Evolutionary conservation across 1,140 invertebrate genomes (phyloP).

Genomic region (Drosophila takahashii): DNA sequence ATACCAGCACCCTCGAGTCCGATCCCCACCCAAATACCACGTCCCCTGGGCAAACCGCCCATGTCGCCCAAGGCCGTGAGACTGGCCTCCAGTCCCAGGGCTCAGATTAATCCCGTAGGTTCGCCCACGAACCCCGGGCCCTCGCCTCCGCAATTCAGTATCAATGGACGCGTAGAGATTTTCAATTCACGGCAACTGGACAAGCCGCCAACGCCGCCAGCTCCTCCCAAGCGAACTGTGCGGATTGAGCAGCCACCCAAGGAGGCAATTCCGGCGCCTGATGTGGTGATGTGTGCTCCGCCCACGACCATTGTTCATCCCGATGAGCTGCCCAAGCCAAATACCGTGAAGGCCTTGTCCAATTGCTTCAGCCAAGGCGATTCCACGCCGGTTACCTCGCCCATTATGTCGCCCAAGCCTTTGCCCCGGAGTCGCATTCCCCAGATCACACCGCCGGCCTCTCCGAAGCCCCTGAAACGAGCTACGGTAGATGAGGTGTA

Average conservation of each 20-base stretch:
- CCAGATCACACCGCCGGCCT: conserved; percentile 73
- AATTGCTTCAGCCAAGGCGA: conserved; percentile 66
- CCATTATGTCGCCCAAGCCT: conserved; percentile 56
- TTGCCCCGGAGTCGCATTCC: conserved; percentile 75
- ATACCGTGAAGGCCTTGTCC: conserved; percentile 75
- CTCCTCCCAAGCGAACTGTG: conserved; percentile 46
- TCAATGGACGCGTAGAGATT: conserved; percentile 80
- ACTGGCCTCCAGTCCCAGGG: conserved; percentile 10
- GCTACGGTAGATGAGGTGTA: conserved; percentile 53
- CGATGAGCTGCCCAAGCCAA: conserved; percentile 77
- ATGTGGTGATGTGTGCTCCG: conserved; percentile 76
- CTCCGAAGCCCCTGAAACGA: conserved; percentile 50
- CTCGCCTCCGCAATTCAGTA: conserved; percentile 65
- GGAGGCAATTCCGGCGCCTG: conserved; percentile 27
- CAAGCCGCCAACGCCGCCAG: conserved; percentile 57
- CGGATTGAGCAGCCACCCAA: conserved; percentile 25
- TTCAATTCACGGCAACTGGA: conserved; percentile 76
- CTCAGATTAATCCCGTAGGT: conserved; percentile 12
- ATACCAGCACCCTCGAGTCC: conserved; percentile 21
- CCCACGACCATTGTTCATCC: conserved; percentile 74
- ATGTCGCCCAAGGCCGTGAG: conserved; percentile 78
- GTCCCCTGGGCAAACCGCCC: conserved; percentile 74
- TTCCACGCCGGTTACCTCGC: conserved; percentile 2
- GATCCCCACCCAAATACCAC: conserved; percentile 68
- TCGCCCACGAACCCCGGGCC: conserved; percentile 18